Conservation (phyloP, 2,797 vertebrate species). For the Agapornis canus region DNA sequence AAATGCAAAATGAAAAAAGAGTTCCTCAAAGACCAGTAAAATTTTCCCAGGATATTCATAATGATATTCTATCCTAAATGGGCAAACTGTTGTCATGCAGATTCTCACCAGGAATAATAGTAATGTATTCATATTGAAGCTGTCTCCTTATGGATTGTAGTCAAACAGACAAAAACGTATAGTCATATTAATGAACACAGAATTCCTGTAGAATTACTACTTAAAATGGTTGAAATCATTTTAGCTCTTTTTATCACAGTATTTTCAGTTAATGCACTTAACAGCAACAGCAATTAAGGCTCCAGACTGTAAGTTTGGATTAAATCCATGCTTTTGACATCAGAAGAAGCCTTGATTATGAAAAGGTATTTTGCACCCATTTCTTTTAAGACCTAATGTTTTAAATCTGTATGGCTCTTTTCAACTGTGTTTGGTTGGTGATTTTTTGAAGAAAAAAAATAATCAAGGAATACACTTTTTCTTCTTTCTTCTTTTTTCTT, state of each 20-base stretch:
- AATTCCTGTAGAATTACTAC: constrained; percentile 62
- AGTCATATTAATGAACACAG: constrained; percentile 66
- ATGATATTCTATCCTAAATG: constrained; percentile 76
- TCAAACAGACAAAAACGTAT: constrained; percentile 70
- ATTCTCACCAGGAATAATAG: constrained; percentile 70
- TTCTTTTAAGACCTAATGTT: background rate
- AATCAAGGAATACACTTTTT: background rate
- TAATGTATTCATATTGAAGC: constrained; percentile 75
- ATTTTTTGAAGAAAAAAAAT: background rate
- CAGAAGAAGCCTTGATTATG: constrained; percentile 27
- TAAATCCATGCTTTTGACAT: constrained; percentile 38
- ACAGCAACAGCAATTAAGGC: constrained; percentile 62
- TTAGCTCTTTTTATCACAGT: constrained; percentile 57
- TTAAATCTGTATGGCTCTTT: background rate
- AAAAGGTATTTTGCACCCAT: background rate
- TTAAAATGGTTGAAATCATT: constrained; percentile 62
- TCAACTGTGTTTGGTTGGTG: background rate
- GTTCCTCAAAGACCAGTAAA: constrained; percentile 68
- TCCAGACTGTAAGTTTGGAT: constrained; percentile 61
- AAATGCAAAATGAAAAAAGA: constrained; percentile 75
- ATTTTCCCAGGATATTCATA: constrained; percentile 75
- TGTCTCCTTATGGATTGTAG: constrained; percentile 61
- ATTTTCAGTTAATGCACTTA: constrained; percentile 73
- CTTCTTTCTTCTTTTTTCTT: background rate
- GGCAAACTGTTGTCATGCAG: constrained; percentile 68